A percentile compares a stretch with the other conserved stretches of the same genome.
phyloP scores from a whole-genome alignment of 37 sponge, comb jelly and placozoan species.

The Sycon ciliatum region DNA sequence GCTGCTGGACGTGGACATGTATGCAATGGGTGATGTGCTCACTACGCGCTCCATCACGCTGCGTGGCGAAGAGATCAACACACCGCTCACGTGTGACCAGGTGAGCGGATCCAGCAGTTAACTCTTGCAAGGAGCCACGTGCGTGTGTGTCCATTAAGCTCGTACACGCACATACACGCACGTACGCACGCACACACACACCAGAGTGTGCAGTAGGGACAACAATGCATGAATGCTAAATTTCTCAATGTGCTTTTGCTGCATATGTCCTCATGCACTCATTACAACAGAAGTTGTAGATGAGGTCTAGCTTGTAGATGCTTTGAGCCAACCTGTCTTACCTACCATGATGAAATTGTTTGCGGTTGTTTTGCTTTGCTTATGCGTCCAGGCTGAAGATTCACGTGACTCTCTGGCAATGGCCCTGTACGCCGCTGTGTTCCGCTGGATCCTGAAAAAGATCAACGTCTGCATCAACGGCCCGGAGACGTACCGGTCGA shows the following conservation, averaged over 20 bases:
- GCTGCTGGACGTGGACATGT: conserved; percentile 61
- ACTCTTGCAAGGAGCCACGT: not conserved
- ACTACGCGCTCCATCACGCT: conserved; percentile 83
- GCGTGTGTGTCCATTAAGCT: not conserved
- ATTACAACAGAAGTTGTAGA: too few relatives aligned
- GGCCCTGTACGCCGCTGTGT: conserved; percentile 74
- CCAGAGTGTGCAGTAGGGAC: too few relatives aligned
- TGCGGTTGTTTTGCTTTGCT: too few relatives aligned
- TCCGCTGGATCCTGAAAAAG: conserved; percentile 75
- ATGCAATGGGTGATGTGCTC: conserved; percentile 63
- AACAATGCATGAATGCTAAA: too few relatives aligned
- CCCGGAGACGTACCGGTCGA: conserved; percentile 51
- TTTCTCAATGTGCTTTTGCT: too few relatives aligned
- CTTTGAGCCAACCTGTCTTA: not conserved
- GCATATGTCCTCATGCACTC: too few relatives aligned
- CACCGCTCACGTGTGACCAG: conserved; percentile 77
- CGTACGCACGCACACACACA: not conserved
- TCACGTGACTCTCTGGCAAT: conserved; percentile 85
- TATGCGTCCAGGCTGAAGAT: conserved; percentile 70
- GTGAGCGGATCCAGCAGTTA: conserved; percentile 15
- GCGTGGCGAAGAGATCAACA: conserved; percentile 88
- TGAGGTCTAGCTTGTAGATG: too few relatives aligned
- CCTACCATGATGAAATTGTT: not conserved
- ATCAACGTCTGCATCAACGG: conserved; percentile 62
- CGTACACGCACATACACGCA: not conserved